Percentiles rank a stretch among this genome's conserved stretches.
Evolutionary conservation across 2,797 vertebrate genomes (phyloP).

Genomic region (Peromyscus attwateri): DNA sequence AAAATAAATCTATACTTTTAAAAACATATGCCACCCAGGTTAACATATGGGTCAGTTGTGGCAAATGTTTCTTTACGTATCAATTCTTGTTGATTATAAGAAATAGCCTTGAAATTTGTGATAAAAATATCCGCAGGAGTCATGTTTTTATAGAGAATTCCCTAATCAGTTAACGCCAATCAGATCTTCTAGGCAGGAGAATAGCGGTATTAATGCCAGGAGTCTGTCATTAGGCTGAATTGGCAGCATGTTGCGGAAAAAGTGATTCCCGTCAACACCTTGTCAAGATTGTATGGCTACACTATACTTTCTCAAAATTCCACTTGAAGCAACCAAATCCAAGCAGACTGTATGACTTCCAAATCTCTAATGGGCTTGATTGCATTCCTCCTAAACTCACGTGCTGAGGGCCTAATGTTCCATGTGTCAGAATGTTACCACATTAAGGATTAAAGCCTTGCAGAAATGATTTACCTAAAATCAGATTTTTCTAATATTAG

Average conservation of each 20-base stretch:
- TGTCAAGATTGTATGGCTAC: not conserved
- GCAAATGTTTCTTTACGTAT: not conserved
- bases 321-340: not conserved
- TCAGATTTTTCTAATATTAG: not conserved
- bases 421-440: not conserved
- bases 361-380: not conserved
- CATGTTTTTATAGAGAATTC: not conserved
- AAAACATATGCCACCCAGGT: not conserved
- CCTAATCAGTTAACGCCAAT: not conserved
- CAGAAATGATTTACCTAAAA: not conserved
- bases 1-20: not conserved
- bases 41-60: not conserved
- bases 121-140: not conserved
- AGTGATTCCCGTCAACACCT: not conserved
- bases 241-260: not conserved
- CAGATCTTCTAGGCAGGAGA: not conserved
- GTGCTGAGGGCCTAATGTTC: not conserved
- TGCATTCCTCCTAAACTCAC: not conserved
- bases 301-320: not conserved
- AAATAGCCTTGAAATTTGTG: not conserved
- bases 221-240: not conserved
- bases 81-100: constrained; percentile 25
- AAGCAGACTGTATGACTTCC: not conserved
- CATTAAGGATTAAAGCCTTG: not conserved
- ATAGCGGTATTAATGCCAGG: not conserved